A percentile compares a stretch with the other conserved stretches of the same genome.
Evolutionary conservation across 1,140 invertebrate species (phyloP).

Genomic region (Drosophila lowei): DNA sequence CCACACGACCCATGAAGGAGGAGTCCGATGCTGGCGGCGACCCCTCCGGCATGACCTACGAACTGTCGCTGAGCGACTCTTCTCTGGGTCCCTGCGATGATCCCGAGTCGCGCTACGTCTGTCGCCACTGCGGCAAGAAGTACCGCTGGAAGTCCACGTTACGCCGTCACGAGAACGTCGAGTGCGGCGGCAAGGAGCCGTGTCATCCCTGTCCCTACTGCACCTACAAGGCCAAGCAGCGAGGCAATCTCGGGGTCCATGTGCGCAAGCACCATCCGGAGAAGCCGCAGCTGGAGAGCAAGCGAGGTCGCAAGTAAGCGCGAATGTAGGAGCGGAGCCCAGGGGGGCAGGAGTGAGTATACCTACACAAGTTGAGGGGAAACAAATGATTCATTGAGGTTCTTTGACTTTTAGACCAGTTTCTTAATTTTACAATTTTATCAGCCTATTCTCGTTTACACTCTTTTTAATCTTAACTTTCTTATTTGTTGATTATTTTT

Average conservation of each 20-base stretch:
- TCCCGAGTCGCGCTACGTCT: conserved; percentile 88
- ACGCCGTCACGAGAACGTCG: conserved; percentile 91
- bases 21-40: conserved; percentile 66
- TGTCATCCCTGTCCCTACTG: conserved; percentile 92
- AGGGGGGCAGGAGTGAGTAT: conserved; percentile 48
- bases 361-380: conserved; percentile 11
- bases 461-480: conserved; percentile 41
- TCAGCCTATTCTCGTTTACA: conserved; percentile 12
- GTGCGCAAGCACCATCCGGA: conserved; percentile 89
- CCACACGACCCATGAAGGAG: conserved; percentile 77
- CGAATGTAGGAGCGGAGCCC: background rate
- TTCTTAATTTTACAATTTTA: conserved; percentile 37
- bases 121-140: conserved; percentile 90
- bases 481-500: conserved; percentile 79
- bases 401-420: conserved; percentile 40
- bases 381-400: conserved; percentile 1
- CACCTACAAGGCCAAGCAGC: conserved; percentile 90
- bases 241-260: conserved; percentile 91
- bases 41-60: conserved; percentile 77
- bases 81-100: conserved; percentile 83
- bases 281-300: conserved; percentile 79
- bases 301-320: conserved; percentile 75
- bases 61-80: conserved; percentile 81
- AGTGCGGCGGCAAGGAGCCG: conserved; percentile 93
- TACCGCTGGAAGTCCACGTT: conserved; percentile 93